Evolutionary conservation across 2,888 invertebrate genomes (phyloP).

Genomic region (Melolontha melolontha): DNA sequence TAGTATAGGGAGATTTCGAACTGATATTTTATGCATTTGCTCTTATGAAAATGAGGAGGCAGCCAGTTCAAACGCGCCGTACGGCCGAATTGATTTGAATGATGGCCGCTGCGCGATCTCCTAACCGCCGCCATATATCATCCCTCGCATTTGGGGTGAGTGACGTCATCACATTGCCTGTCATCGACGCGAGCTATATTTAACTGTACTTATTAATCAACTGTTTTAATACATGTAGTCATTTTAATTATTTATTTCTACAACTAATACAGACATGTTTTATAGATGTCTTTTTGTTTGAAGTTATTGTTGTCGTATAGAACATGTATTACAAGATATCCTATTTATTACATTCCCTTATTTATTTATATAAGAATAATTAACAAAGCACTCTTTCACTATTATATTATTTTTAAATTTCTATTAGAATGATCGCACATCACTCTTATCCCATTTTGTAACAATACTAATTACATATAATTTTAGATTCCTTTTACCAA

Average conservation of each 20-base stretch:
- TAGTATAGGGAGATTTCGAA: constrained; percentile 1
- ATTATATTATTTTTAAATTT: too few species aligned
- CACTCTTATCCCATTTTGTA: too few species aligned
- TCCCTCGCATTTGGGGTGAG: constrained; percentile 65
- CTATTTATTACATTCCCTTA: too few species aligned
- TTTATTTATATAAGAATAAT: too few species aligned
- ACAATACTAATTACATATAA: too few species aligned
- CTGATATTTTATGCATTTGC: constrained; percentile 33
- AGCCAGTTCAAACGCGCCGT: constrained; percentile 53
- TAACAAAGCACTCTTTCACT: too few species aligned
- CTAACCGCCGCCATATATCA: constrained; percentile 72
- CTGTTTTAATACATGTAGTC: constrained; percentile 1
- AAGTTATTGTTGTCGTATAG: too few species aligned
- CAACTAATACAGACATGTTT: too few species aligned
- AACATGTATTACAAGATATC: too few species aligned
- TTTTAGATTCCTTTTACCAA: too few species aligned
- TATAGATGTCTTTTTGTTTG: too few species aligned
- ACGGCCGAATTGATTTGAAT: constrained; percentile 67
- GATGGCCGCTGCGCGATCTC: constrained; percentile 71
- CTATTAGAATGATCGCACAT: too few species aligned
- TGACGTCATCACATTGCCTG: constrained; percentile 61
- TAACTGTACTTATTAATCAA: constrained; percentile 22
- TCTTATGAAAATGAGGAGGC: constrained; percentile 46
- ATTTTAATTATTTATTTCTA: constrained; percentile 1
- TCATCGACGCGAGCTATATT: constrained; percentile 53